Evolutionary conservation across 2,113 vertebrate genomes (phyloP).

Genomic region (Laterallus jamaicensis): DNA sequence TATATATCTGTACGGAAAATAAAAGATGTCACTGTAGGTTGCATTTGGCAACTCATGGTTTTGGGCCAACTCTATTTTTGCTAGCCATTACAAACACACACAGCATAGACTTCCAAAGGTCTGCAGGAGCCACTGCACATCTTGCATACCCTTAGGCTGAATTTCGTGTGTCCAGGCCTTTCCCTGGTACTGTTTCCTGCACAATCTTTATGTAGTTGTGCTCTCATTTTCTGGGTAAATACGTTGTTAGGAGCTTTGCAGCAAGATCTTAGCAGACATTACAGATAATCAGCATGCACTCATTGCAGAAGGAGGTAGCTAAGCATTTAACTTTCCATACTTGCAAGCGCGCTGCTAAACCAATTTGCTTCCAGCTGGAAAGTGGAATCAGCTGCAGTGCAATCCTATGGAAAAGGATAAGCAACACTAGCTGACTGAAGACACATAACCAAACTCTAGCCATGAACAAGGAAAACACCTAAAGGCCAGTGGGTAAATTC

Average conservation of each 20-base stretch:
- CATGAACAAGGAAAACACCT: neutral
- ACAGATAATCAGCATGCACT: neutral
- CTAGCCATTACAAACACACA: neutral
- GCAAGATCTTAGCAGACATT: neutral
- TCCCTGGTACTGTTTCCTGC: neutral
- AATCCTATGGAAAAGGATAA: neutral
- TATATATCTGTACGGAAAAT: neutral
- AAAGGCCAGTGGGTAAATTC: neutral
- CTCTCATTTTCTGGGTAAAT: neutral
- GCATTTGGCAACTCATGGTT: neutral
- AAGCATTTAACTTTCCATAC: neutral
- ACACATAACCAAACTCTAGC: neutral
- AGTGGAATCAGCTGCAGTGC: neutral
- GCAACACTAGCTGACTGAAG: neutral
- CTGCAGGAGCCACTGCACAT: neutral
- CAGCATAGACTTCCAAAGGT: neutral
- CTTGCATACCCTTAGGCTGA: fast-evolving
- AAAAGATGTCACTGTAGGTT: neutral
- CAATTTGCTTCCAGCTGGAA: neutral
- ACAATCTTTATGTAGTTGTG: neutral
- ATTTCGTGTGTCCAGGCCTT: neutral
- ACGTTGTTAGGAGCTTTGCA: neutral
- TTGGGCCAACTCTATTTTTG: neutral
- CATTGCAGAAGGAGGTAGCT: neutral
- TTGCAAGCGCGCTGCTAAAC: neutral